These are phyloP conservation scores for Ferdinandea cuprea DNA, from an alignment of 2,888 invertebrate species.

Conservation along the genomic window DNA sequence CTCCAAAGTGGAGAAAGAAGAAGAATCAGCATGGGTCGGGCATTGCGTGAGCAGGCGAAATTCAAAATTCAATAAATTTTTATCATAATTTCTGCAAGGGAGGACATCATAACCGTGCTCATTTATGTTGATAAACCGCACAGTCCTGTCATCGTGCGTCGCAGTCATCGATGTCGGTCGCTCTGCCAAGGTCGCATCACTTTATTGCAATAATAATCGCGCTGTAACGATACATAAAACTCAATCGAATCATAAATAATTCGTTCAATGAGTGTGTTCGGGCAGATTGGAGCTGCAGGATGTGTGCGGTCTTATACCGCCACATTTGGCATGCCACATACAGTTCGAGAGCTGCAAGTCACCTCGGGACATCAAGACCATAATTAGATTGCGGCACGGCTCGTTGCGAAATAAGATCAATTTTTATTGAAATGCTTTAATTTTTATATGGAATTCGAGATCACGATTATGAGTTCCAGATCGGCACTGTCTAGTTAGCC, in stretches of 20 bases:
- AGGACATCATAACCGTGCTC: conserved; percentile 65
- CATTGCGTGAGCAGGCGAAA: conserved; percentile 20
- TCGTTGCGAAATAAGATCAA: conserved; percentile 72
- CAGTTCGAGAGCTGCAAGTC: conserved; percentile 50
- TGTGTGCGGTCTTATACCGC: conserved; percentile 64
- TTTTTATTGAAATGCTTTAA: conserved; percentile 73
- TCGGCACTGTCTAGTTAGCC: conserved; percentile 1
- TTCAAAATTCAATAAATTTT: conserved; percentile 73
- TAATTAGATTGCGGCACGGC: conserved; percentile 67
- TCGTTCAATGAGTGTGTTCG: conserved; percentile 55
- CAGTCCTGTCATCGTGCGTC: conserved; percentile 9
- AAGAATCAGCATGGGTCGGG: conserved; percentile 29
- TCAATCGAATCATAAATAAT: conserved; percentile 72
- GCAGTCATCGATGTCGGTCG: conserved; percentile 4
- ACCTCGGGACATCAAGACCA: conserved; percentile 69
- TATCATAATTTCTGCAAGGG: conserved; percentile 63
- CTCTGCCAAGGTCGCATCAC: conserved; percentile 57
- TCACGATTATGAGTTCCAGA: conserved; percentile 62
- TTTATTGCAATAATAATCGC: conserved; percentile 67
- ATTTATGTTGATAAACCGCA: conserved; percentile 47
- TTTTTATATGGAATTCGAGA: conserved; percentile 67
- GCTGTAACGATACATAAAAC: conserved; percentile 52
- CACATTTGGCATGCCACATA: conserved; percentile 73
- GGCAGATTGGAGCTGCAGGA: conserved; percentile 15
- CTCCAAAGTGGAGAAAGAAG: conserved; percentile 7